Evolutionary conservation across 2,113 vertebrate genomes (phyloP), one percentile per base, ranked within the genome.

Genomic region (Numida meleagris): DNA sequence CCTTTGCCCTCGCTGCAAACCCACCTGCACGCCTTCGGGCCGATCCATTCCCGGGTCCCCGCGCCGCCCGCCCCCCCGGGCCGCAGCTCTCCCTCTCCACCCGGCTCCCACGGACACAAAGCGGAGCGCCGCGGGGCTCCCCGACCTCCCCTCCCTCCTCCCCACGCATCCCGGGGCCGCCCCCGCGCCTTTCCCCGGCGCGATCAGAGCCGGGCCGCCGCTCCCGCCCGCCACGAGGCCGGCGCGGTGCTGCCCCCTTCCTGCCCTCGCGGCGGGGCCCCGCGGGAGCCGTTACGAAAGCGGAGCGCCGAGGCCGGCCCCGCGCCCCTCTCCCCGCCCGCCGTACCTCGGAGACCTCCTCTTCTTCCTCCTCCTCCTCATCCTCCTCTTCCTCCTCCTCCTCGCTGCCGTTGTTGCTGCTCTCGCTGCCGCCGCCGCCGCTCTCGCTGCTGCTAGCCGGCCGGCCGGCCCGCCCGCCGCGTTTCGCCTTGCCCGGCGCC

Each of bases 271-370:
- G 29, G 58, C 86, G 40, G 38, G 50, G 50, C 50, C 50, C 50
- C 50, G 50, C 50, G 50, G 43, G 9, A 53, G 27, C 27, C 51
- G 51, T 53, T 53, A 53, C 23, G 51, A 53, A 53, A 53, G 51
- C 51, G 51, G 51, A 31, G 51, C 27, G 27, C 25, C 24, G 50
- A 7, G 50, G 50, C 24, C 50, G 27, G 51, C 27, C 51, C 27
- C 51, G 51, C 25, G 51, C 51, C 13, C 38, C 46, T 31, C 6
- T 31, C 7, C 31, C 10, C 8, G 51, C 89, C 94, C 95, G 10
- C 25, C 36, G 82, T 97, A 98, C 98, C 98, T 98, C 98, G 40
- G 98, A 98, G 72, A 98, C 97, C 96, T 98, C 98, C 48, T 96
- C 96, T n/a, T 97, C 96, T 0, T 97, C 96, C 2, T 97, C 92